These are phyloP conservation scores for Tuta absoluta DNA, from an alignment of 2,888 invertebrate genomes.

Conservation along the genomic window DNA sequence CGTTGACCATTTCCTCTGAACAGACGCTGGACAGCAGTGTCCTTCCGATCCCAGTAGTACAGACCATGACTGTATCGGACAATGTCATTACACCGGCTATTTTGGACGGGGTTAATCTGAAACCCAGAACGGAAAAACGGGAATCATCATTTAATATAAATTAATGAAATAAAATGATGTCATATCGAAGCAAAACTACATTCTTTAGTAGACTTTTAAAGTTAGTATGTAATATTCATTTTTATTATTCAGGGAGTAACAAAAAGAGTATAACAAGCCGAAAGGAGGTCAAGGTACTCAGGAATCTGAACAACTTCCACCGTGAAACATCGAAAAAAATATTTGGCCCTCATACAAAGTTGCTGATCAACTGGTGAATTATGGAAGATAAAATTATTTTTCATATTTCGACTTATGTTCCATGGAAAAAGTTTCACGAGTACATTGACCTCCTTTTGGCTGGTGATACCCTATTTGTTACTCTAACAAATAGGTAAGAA, in stretches of 20 bases:
- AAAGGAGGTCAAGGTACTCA: too few relatives aligned
- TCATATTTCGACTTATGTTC: too few relatives aligned
- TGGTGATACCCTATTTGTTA: too few relatives aligned
- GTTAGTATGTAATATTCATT: background rate
- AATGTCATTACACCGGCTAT: background rate
- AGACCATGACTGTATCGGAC: background rate
- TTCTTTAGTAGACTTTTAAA: background rate
- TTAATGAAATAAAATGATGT: background rate
- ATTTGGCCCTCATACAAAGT: too few relatives aligned
- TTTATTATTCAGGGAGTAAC: background rate
- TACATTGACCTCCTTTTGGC: too few relatives aligned
- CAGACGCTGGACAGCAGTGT: slow-evolving; percentile 13
- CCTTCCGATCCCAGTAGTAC: slow-evolving; percentile 4
- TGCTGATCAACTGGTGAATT: too few relatives aligned
- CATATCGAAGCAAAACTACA: background rate
- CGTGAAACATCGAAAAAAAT: too few relatives aligned
- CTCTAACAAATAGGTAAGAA: too few relatives aligned
- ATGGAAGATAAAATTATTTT: too few relatives aligned
- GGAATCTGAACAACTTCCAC: too few relatives aligned
- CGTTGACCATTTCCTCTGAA: background rate
- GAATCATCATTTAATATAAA: background rate
- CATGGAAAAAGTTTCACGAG: too few relatives aligned
- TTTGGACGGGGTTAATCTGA: background rate
- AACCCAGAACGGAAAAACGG: background rate
- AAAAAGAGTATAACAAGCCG: too few relatives aligned